These are phyloP conservation scores for Himantopus leucocephalus DNA, from an alignment of 2,113 vertebrate genomes.

Conservation along the genomic window DNA sequence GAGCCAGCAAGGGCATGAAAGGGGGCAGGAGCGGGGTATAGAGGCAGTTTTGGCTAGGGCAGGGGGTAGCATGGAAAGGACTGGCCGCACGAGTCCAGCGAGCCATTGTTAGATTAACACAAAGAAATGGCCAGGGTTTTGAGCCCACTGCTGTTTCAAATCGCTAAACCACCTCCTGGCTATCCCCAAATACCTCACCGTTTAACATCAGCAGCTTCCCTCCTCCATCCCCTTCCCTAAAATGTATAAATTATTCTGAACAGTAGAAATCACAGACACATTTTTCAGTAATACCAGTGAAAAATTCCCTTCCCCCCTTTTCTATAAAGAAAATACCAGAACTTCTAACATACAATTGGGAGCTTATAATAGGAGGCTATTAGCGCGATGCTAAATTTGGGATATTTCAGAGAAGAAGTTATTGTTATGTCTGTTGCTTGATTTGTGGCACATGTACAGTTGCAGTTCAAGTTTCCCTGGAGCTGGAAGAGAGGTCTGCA, in stretches of 20 bases:
- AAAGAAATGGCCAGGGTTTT: background rate
- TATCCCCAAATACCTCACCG: background rate
- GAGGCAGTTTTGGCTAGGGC: background rate
- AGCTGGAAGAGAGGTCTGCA: background rate
- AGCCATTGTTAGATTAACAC: background rate
- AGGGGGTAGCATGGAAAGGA: background rate
- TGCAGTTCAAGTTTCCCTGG: slow-evolving; percentile 1
- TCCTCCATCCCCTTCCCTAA: background rate
- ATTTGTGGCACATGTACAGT: background rate
- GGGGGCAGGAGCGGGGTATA: background rate
- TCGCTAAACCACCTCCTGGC: background rate
- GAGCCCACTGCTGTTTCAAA: background rate
- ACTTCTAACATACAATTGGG: background rate
- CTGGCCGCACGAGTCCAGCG: fast-evolving
- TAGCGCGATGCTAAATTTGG: background rate
- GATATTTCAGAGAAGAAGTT: background rate
- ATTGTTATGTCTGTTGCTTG: background rate
- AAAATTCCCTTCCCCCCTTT: background rate
- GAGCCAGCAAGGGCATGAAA: background rate
- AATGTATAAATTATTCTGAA: background rate
- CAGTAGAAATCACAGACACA: background rate
- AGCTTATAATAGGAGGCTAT: slow-evolving; percentile 5
- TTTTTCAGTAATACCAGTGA: background rate
- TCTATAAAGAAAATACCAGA: slow-evolving; percentile 10
- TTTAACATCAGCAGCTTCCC: background rate